Conservation (phyloP, 1,140 invertebrate species). For the Drosophila pectinifera region DNA sequence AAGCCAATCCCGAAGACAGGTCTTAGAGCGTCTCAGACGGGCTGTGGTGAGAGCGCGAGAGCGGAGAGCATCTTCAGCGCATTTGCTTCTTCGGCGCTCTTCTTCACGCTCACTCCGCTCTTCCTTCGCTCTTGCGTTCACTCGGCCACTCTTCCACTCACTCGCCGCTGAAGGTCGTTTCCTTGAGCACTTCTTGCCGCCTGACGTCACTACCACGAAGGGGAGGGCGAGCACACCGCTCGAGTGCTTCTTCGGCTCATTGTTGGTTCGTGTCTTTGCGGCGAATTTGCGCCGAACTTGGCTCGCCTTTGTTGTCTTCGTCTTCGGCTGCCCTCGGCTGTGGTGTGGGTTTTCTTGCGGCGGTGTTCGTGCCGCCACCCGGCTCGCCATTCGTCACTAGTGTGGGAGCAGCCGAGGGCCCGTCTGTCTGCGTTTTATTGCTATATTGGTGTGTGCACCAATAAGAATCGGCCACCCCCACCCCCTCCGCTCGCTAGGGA, state of each 20-base stretch:
- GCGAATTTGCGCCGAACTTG: constrained; percentile 62
- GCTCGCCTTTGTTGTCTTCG: constrained; percentile 56
- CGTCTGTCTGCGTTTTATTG: constrained; percentile 37
- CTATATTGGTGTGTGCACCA: constrained; percentile 47
- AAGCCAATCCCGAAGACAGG: constrained; percentile 44
- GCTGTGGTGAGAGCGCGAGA: constrained; percentile 17
- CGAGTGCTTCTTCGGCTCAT: constrained; percentile 19
- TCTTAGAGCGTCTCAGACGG: constrained; percentile 50
- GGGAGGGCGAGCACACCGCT: constrained; percentile 69
- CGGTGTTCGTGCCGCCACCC: constrained; percentile 38
- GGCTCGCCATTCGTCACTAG: constrained; percentile 72
- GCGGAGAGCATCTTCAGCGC: constrained; percentile 28
- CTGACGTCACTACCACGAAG: constrained; percentile 50
- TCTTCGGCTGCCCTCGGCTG: constrained; percentile 35
- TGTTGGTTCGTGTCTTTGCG: constrained; percentile 50
- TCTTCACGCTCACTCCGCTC: constrained; percentile 26
- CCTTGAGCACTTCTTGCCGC: constrained; percentile 70
- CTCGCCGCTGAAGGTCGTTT: constrained; percentile 72
- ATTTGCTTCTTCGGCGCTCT: constrained; percentile 25
- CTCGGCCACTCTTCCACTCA: constrained; percentile 31
- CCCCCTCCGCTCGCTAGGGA: constrained; percentile 5
- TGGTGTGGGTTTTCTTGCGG: constrained; percentile 76
- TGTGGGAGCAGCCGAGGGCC: constrained; percentile 50
- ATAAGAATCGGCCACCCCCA: constrained; percentile 47
- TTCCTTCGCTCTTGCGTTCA: constrained; percentile 27